phyloP scores from a whole-genome alignment of 2,113 vertebrate species.

The Phyllostomus discolor region DNA sequence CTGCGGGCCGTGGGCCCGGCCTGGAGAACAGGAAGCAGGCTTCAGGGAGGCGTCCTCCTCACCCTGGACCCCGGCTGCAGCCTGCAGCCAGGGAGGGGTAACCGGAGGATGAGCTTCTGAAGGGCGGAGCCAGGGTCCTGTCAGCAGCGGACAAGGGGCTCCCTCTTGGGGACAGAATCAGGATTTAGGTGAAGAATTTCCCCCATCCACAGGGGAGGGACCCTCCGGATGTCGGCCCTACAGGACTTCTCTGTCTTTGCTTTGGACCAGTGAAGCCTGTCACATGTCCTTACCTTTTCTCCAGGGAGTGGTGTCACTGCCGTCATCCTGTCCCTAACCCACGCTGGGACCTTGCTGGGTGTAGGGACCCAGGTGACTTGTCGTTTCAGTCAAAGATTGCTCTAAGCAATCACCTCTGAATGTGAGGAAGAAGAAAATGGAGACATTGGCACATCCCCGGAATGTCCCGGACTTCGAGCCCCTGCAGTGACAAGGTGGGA shows the following conservation, averaged over 20 bases:
- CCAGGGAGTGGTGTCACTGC: not conserved
- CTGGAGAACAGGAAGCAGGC: not conserved
- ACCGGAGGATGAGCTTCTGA: not conserved
- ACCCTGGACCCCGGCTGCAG: not conserved
- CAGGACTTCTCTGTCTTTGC: not conserved
- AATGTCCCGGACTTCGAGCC: not conserved
- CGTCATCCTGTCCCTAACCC: not conserved
- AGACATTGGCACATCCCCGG: not conserved
- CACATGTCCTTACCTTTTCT: not conserved
- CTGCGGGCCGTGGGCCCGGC: not conserved
- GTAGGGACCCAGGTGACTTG: not conserved
- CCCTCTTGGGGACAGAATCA: not conserved
- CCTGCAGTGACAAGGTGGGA: not conserved
- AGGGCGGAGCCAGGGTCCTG: not conserved
- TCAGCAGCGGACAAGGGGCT: not conserved
- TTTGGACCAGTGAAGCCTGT: accelerated
- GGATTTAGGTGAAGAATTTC: not conserved
- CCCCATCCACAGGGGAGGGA: not conserved
- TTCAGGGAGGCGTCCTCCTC: not conserved
- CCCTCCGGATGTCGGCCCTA: not conserved
- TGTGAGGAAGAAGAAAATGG: not conserved
- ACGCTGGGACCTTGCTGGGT: not conserved
- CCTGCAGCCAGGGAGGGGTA: too few species aligned
- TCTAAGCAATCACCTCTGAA: not conserved
- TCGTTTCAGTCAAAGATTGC: not conserved